These are phyloP conservation scores for Agriotes lineatus DNA, from an alignment of 2,888 invertebrate species.

Conservation along the genomic window DNA sequence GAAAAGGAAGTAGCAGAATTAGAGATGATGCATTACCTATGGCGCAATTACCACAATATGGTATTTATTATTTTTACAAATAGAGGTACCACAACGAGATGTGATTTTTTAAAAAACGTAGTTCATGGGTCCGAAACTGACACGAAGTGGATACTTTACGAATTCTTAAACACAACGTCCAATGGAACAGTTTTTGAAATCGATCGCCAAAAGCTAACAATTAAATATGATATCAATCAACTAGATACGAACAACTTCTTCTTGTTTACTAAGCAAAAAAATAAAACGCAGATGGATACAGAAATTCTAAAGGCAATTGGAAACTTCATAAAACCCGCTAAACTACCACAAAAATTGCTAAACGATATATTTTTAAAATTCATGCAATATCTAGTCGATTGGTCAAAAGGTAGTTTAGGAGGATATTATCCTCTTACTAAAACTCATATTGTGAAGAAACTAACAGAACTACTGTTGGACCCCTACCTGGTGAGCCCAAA, in stretches of 20 bases:
- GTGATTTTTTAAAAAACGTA: neutral
- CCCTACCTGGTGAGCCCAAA: no score
- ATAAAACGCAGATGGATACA: neutral
- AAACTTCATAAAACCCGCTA: neutral
- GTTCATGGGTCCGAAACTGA: no score
- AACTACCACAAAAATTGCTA: neutral
- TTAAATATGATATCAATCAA: no score
- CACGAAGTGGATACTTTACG: neutral
- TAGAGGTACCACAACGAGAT: neutral
- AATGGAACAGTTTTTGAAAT: neutral
- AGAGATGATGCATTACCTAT: neutral
- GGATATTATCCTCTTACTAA: slow-evolving; percentile 9
- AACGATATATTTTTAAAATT: neutral
- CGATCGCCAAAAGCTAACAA: no score
- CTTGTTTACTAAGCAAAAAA: neutral
- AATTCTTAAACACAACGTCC: slow-evolving; percentile 4
- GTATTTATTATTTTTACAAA: no score
- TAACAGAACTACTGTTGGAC: neutral
- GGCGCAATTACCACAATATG: no score
- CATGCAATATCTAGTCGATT: neutral
- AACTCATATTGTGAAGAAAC: neutral
- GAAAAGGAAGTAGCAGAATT: neutral
- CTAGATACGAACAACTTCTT: no score
- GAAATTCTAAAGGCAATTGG: neutral
- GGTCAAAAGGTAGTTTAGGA: slow-evolving; percentile 21